Conservation (phyloP, 2,797 vertebrate species). For the Buphagus erythrorhynchus region DNA sequence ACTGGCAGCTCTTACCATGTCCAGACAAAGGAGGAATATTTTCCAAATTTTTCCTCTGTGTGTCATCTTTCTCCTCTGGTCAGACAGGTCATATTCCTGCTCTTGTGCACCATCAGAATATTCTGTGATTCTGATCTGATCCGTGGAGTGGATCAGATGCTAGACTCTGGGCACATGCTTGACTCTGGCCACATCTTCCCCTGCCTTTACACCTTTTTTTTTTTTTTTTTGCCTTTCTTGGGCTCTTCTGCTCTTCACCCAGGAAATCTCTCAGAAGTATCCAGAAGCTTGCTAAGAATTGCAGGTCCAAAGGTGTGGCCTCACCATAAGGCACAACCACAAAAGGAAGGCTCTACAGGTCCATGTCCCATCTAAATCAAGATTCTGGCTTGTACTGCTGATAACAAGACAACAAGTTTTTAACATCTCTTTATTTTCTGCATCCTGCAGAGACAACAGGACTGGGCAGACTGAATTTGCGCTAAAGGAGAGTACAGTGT, state of each 20-base stretch:
- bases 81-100: not conserved
- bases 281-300: not conserved
- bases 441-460: not conserved
- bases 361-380: not conserved
- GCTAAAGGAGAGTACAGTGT: not conserved
- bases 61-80: not conserved
- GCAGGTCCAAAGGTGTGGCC: not conserved
- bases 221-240: not conserved
- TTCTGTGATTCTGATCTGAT: not conserved
- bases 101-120: not conserved
- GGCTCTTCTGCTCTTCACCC: not conserved
- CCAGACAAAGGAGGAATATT: not conserved
- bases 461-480: not conserved
- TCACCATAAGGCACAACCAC: not conserved
- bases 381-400: not conserved
- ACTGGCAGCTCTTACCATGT: not conserved
- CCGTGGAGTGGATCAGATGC: no score
- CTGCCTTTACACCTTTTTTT: not conserved
- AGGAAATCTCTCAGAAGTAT: not conserved
- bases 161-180: not conserved
- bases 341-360: not conserved
- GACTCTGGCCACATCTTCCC: not conserved
- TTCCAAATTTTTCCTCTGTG: not conserved
- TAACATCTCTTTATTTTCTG: not conserved
- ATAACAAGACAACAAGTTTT: not conserved